A percentile compares a stretch with the other conserved stretches of the same genome.
phyloP scores from a whole-genome alignment of 2,113 vertebrate species.

The Rhombomys opimus region DNA sequence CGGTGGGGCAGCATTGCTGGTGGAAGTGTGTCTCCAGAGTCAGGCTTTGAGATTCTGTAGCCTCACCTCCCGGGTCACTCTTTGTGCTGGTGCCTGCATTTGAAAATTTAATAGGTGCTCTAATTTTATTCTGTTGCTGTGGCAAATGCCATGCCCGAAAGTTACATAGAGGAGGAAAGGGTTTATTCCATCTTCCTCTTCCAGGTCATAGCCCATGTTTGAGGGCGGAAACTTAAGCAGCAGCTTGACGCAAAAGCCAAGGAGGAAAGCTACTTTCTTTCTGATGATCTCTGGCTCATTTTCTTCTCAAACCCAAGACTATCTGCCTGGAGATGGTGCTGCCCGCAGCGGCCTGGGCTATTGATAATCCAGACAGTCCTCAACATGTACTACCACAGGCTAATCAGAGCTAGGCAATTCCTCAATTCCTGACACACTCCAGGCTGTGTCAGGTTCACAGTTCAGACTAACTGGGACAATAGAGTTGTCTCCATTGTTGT shows the following conservation, averaged over 20 bases:
- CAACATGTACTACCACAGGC: not conserved
- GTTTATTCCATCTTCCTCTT: not conserved
- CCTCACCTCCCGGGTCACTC: not conserved
- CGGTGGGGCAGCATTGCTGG: not conserved
- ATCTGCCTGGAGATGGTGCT: not conserved
- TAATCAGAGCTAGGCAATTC: not conserved
- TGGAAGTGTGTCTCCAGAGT: not conserved
- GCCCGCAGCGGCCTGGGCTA: no score
- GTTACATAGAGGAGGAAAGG: not conserved
- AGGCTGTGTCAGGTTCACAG: not conserved
- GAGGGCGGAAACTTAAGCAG: not conserved
- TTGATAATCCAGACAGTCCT: not conserved
- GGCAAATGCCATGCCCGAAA: not conserved
- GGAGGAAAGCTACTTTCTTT: not conserved
- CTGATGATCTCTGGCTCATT: not conserved
- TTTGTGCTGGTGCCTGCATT: not conserved
- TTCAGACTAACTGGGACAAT: not conserved
- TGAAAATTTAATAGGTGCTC: not conserved
- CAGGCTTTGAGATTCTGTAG: not conserved
- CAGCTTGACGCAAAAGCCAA: not conserved
- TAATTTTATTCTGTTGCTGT: not conserved
- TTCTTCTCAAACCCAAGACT: not conserved
- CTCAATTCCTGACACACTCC: not conserved
- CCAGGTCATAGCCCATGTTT: not conserved
- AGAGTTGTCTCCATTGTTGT: not conserved